A percentile compares a stretch with the other conserved stretches of the same genome.
Conservation (phyloP, 2,888 invertebrate genomes). For the Muschampia plurimacula region DNA sequence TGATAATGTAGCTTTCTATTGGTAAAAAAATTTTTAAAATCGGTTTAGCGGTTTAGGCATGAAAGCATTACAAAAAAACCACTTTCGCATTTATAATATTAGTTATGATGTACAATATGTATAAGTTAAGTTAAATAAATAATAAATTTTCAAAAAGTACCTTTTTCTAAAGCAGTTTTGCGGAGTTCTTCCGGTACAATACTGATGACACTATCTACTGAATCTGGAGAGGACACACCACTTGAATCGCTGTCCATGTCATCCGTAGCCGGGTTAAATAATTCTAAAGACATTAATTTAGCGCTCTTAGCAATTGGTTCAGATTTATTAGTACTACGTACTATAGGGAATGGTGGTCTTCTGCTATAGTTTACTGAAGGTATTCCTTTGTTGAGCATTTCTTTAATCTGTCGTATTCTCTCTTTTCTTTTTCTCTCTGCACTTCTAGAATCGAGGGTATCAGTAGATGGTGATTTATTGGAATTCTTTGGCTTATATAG, state of each 20-base stretch:
- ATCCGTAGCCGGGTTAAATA: conserved; percentile 96
- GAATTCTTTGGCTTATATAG: conserved; percentile 78
- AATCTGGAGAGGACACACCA: conserved; percentile 94
- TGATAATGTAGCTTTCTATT: no score
- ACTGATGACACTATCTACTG: conserved; percentile 94
- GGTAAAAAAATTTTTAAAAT: no score
- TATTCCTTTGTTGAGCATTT: conserved; percentile 89
- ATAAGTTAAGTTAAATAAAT: background rate
- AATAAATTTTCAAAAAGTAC: conserved; percentile 51
- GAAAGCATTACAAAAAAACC: no score
- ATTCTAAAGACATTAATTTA: conserved; percentile 91
- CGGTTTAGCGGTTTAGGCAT: no score
- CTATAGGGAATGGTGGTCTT: conserved; percentile 88
- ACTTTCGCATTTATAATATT: no score
- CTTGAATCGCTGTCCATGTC: conserved; percentile 96
- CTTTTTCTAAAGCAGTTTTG: conserved; percentile 77
- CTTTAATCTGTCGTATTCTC: conserved; percentile 89
- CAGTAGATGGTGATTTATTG: conserved; percentile 64
- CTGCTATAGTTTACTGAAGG: conserved; percentile 83
- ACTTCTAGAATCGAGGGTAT: conserved; percentile 72
- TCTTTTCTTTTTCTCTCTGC: conserved; percentile 86
- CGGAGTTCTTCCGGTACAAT: conserved; percentile 88
- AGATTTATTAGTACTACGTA: conserved; percentile 87
- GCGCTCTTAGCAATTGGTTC: conserved; percentile 89
- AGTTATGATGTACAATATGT: no score